These are phyloP conservation scores for Flexamia atlantica DNA, from an alignment of 2,888 invertebrate species.

Conservation along the genomic window DNA sequence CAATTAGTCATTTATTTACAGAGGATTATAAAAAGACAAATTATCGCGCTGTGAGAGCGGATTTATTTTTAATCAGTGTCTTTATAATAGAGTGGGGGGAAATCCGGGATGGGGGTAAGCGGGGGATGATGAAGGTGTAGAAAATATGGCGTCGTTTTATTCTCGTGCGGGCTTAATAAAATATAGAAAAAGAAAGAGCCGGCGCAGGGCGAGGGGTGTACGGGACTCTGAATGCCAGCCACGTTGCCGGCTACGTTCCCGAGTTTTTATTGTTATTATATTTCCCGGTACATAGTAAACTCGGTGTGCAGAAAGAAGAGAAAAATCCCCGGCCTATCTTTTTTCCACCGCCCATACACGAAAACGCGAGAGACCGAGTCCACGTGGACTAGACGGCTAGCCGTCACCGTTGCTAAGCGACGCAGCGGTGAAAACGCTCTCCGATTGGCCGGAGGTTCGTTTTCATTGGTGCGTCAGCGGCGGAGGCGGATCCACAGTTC, in stretches of 20 bases:
- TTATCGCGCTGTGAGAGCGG: slow-evolving; percentile 54
- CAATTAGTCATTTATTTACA: slow-evolving; percentile 58
- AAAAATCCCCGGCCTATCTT: slow-evolving; percentile 60
- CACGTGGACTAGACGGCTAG: slow-evolving; percentile 64
- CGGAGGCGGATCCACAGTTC: slow-evolving; percentile 19
- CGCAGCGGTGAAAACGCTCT: slow-evolving; percentile 60
- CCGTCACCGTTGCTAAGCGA: slow-evolving; percentile 66
- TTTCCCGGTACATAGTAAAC: slow-evolving; percentile 62
- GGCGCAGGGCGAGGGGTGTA: neutral
- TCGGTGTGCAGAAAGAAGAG: slow-evolving; percentile 60
- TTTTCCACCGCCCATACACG: slow-evolving; percentile 57
- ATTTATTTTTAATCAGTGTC: slow-evolving; percentile 63
- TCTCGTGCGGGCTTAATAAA: slow-evolving; percentile 62
- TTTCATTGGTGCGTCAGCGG: slow-evolving; percentile 63
- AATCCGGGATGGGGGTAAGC: slow-evolving; percentile 6
- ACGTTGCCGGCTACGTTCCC: slow-evolving; percentile 41
- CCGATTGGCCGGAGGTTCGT: slow-evolving; percentile 64
- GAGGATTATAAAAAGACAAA: slow-evolving; percentile 58
- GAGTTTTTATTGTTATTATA: slow-evolving; percentile 61
- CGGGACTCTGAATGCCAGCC: slow-evolving; percentile 36
- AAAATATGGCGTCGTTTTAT: slow-evolving; percentile 62
- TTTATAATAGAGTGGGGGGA: slow-evolving; percentile 51
- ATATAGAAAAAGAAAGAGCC: slow-evolving; percentile 62
- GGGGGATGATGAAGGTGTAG: slow-evolving; percentile 63
- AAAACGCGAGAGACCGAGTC: slow-evolving; percentile 46